Conservation (phyloP, 2,797 vertebrate genomes). For the Oryzias sinensis region DNA sequence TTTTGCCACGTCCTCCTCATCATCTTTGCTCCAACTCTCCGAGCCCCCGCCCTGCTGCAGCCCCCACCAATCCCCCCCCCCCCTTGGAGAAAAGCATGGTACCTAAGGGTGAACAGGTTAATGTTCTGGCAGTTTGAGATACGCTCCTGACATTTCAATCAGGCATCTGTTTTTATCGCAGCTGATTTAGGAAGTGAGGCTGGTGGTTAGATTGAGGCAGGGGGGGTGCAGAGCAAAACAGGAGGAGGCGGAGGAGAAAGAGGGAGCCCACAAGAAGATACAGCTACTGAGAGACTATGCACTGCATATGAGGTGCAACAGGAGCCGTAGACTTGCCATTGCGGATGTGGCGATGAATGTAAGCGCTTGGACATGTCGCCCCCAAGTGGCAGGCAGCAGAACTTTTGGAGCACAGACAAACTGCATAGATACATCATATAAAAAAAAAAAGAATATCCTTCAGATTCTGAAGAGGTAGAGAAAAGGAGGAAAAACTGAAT, state of each 20-base stretch:
- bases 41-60: conserved; percentile 2
- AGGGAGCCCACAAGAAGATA: conserved; percentile 30
- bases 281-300: conserved; percentile 35
- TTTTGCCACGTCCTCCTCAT: conserved; percentile 3
- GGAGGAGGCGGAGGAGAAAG: conserved; percentile 7
- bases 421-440: conserved; percentile 52
- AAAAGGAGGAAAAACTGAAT: neutral
- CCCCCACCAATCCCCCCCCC: neutral
- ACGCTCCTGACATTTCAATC: conserved; percentile 83
- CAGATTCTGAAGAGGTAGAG: conserved; percentile 7
- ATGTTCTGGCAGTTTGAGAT: conserved; percentile 84
- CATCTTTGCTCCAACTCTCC: neutral
- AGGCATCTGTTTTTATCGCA: conserved; percentile 78
- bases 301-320: conserved; percentile 42
- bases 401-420: conserved; percentile 42
- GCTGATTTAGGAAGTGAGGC: conserved; percentile 76
- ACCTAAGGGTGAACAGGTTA: conserved; percentile 78
- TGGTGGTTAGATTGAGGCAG: conserved; percentile 29
- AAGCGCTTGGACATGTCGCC: conserved; percentile 71
- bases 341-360: conserved; percentile 16
- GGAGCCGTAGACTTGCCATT: conserved; percentile 44
- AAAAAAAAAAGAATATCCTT: conserved; percentile 21
- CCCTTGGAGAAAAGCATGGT: conserved; percentile 58
- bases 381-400: conserved; percentile 67
- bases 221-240: conserved; percentile 18